Base-by-base conservation (phyloP, 2,888 invertebrate genomes). In the Chloromyia formosa region DNA sequence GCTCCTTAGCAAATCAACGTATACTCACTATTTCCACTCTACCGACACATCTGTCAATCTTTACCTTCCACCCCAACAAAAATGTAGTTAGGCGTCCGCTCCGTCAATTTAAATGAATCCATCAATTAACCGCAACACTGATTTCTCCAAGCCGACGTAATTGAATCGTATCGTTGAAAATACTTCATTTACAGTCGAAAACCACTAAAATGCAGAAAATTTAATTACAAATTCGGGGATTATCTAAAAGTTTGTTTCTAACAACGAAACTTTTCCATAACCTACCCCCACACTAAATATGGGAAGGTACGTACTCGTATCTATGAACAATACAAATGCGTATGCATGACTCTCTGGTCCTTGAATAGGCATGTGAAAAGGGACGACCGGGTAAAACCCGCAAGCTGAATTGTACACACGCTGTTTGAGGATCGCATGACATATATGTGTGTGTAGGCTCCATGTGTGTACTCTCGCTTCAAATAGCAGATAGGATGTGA, bases 201-300 rank as follows among this genome's bases (percentile, higher is more conserved):
- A 71, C 71, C 56, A 71, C 58, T 20, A 56, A 58, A 71, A 71
- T 71, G 71, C 56, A 58, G 56, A 71, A 49, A 71, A 71, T 71
- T 71, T 71, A 71, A 71, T 71, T 71, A 71, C 56, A 69, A 61
- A 69, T 69, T 54, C 16, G 42, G 16, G 49, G 56, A 71, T 71
- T 58, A 71, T 56, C 71, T 27, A 40, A 35, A 66, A 66, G 66
- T 66, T 62, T 27, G 35, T 27, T 9, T 12, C 35, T 12, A 49
- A 49, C 66, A 66, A 66, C 20, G 22, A 49, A 71, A 56, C 56
- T 56, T 56, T 71, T 56, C 35, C 16, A 66, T 23, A 27, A 61
- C 61, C 23, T 35, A 27, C 49, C 49, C 49, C 16, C 16, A 12
- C 49, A 49, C 49, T 49, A 49, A 49, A 49, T 12, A 49, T 49